Percentiles rank a stretch among this genome's conserved stretches.
Evolutionary conservation across 2,797 vertebrate genomes (phyloP).

Genomic region (Lepus townsendii): DNA sequence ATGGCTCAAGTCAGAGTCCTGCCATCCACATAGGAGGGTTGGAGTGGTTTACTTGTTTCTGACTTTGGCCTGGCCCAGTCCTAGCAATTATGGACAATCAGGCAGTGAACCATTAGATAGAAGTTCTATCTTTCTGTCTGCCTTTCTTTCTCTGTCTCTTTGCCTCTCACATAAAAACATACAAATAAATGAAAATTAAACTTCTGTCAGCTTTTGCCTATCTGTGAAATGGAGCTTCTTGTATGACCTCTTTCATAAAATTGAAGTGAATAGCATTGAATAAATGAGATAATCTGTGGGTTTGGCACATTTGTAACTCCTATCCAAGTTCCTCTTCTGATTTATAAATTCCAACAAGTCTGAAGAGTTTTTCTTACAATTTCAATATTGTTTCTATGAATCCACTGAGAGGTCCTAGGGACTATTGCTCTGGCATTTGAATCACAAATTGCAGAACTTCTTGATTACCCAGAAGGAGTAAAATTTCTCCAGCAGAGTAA

Average conservation of each 20-base stretch:
- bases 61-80: no score
- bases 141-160: no score
- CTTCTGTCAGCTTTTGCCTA: not conserved
- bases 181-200: no score
- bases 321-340: not conserved
- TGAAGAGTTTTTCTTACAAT: not conserved
- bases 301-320: not conserved
- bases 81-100: no score
- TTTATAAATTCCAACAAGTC: constrained; percentile 22
- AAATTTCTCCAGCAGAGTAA: constrained; percentile 32
- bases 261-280: not conserved
- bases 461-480: constrained; percentile 23
- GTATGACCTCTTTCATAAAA: not conserved
- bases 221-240: constrained; percentile 22
- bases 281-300: not conserved
- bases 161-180: no score
- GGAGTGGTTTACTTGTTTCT: no score
- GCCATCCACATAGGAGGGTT: no score
- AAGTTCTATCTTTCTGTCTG: no score
- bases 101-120: no score
- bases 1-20: no score
- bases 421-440: not conserved
- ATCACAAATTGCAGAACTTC: not conserved
- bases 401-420: not conserved
- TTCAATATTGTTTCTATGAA: not conserved